These are phyloP conservation scores for Oceanodroma tethys DNA, from an alignment of 2,113 vertebrate species.

Conservation along the genomic window DNA sequence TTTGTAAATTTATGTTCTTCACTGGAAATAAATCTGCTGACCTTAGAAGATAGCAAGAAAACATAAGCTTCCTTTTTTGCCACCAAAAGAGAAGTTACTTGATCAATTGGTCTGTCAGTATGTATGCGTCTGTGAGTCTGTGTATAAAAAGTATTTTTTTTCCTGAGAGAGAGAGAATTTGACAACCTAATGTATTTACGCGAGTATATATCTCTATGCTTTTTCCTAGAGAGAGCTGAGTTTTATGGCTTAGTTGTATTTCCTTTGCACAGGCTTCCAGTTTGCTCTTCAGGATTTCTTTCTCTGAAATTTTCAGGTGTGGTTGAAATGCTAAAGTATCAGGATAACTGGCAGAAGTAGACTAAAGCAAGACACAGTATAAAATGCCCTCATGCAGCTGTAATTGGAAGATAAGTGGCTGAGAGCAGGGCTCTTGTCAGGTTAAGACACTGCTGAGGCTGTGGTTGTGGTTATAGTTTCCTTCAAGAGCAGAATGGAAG, in stretches of 20 bases:
- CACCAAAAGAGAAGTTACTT: background rate
- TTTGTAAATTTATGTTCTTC: background rate
- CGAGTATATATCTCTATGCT: background rate
- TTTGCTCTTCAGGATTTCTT: background rate
- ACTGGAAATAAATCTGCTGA: background rate
- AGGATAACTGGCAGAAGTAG: background rate
- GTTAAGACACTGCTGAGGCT: background rate
- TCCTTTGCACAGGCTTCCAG: background rate
- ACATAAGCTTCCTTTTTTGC: background rate
- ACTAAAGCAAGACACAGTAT: background rate
- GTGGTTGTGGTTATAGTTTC: background rate
- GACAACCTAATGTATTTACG: background rate
- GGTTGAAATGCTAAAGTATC: background rate
- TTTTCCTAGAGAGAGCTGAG: background rate
- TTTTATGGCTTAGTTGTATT: background rate
- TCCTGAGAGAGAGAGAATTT: background rate
- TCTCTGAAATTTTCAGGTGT: background rate
- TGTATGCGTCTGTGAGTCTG: background rate
- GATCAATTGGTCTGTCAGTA: background rate
- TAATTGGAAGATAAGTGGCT: background rate
- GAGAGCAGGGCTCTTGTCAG: background rate
- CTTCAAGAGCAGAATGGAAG: background rate
- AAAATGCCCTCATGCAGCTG: background rate
- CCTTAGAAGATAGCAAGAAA: background rate
- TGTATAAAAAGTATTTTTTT: background rate